Evolutionary conservation across 2,113 vertebrate species (phyloP), one percentile per base, ranked within the genome.

Genomic region (Microtus ochrogaster): DNA sequence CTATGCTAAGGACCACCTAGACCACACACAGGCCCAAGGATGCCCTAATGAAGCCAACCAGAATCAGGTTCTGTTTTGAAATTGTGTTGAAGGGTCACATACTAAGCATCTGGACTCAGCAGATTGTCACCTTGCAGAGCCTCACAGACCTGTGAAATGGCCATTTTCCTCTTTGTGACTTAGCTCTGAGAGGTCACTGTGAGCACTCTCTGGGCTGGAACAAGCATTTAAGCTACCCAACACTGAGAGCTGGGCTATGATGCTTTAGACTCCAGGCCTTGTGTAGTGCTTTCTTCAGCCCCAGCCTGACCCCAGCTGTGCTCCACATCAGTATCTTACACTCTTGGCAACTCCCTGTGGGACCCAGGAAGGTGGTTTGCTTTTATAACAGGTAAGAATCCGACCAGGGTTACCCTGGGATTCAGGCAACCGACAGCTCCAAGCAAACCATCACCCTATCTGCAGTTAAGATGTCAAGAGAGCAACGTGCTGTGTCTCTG

Each of bases 401-500:
- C 7, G 0, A 14, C 24, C 68, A 41, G 22, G 79, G 66, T 74
- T 30, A n/a, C 79, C 41, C 61, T 93, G 72, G 41, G 49, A 66
- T 61, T 30, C 41, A 41, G 89, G 90, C 95, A 96, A 89, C 63
- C 0, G 17, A 92, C 88, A 85, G 55, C 1, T 82, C 92, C 84
- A 94, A 86, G 77, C 93, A 78, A 91, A 78, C 68, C 74, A 79
- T 49, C 36, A 36, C 74, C 2, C 44, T 36, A 44, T 3, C 52
- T 52, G 10, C 5, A 61, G 55, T 33, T 86, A 61, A 55, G 26
- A 22, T 76, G 83, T 76, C 28, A 30, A 44, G 74, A 61, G 87
- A 89, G 77, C 72, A 73, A 33, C 1, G 12, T 65, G 89, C 89
- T 49, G 0, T 89, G 96, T 94, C 96, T 95, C 66, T 89, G 58